Evolutionary conservation across 2,888 invertebrate species (phyloP).

Genomic region (Exephanes ischioxanthus): DNA sequence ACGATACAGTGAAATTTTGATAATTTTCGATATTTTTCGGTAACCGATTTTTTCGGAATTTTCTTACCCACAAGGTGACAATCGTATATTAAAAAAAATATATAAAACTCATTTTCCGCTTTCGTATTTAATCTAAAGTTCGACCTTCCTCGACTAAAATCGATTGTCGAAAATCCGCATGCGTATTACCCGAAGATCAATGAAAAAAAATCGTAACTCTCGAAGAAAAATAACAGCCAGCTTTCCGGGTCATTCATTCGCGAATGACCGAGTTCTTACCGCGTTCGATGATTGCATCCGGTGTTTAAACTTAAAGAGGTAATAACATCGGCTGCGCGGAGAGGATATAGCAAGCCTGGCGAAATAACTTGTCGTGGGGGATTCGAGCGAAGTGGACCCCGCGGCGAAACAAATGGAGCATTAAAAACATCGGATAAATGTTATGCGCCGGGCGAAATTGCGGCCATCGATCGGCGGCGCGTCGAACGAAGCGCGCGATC

Average conservation of each 20-base stretch:
- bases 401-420: conserved; percentile 77
- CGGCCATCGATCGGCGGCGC: conserved; percentile 74
- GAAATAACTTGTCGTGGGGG: conserved; percentile 15
- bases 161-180: neutral
- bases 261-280: conserved; percentile 48
- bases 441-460: conserved; percentile 72
- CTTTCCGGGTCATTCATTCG: conserved; percentile 27
- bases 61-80: too few relatives aligned
- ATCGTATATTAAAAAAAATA: neutral
- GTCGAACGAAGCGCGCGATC: conserved; percentile 63
- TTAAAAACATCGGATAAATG: conserved; percentile 75
- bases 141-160: neutral
- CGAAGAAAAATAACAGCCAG: conserved; percentile 1
- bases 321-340: conserved; percentile 65
- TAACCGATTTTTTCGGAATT: too few relatives aligned
- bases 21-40: too few relatives aligned
- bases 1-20: too few relatives aligned
- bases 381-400: conserved; percentile 63
- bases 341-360: neutral
- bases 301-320: conserved; percentile 50
- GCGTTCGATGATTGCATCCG: conserved; percentile 57
- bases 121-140: neutral
- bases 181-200: neutral
- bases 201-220: neutral
- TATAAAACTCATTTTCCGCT: neutral